phyloP scores from a whole-genome alignment of 2,797 vertebrate genomes.

The Eurystomus glaucurus region DNA sequence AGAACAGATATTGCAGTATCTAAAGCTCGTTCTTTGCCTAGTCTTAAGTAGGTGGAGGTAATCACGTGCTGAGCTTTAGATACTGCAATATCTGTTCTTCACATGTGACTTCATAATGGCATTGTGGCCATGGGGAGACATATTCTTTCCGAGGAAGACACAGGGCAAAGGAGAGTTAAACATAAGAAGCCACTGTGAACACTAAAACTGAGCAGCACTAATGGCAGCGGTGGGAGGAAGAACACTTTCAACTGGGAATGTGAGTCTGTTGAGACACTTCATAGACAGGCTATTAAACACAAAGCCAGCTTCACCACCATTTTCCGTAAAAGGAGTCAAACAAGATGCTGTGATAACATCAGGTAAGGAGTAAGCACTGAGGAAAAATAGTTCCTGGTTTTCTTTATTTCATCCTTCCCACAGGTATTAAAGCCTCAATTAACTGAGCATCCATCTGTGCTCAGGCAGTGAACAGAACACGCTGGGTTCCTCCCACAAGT shows the following conservation, averaged over 20 bases:
- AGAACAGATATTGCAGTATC: neutral
- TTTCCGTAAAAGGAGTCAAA: neutral
- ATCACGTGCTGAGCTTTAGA: neutral
- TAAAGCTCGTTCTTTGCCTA: neutral
- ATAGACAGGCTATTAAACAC: neutral
- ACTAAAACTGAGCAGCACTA: neutral
- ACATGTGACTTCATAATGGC: neutral
- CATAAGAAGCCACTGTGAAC: neutral
- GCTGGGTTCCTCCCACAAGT: neutral
- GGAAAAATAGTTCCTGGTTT: neutral
- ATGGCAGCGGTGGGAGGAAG: neutral
- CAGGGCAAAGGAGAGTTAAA: neutral
- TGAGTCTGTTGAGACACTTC: neutral
- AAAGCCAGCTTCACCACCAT: neutral
- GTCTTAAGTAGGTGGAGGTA: neutral
- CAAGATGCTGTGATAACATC: neutral
- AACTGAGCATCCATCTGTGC: neutral
- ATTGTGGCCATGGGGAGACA: too few relatives aligned
- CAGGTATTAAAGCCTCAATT: neutral
- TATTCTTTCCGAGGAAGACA: neutral
- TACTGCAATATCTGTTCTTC: neutral
- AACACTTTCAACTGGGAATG: neutral
- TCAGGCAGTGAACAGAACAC: neutral
- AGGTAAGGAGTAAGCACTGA: neutral
- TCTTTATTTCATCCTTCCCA: neutral